A percentile compares a stretch with the other conserved stretches of the same genome.
Conservation (phyloP, 1,140 invertebrate genomes). For the Hylaeus volcanicus region DNA sequence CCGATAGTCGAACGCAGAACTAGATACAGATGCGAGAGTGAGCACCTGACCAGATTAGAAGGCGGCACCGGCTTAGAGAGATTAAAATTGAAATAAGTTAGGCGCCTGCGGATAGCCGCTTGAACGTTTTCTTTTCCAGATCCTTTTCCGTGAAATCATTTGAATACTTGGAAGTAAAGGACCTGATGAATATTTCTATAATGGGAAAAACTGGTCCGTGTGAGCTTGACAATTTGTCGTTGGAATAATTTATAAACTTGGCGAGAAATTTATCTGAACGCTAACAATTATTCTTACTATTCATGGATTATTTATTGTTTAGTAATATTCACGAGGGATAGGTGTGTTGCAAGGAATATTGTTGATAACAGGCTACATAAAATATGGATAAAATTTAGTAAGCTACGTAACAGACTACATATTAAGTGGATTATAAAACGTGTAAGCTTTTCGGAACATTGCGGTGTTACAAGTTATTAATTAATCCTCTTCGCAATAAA, state of each 20-base stretch:
- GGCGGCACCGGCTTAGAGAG: constrained; percentile 2
- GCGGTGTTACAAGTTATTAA: no score
- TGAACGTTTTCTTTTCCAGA: background rate
- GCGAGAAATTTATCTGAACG: no score
- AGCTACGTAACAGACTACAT: no score
- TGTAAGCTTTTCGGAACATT: no score
- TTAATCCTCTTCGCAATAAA: no score
- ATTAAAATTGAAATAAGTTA: constrained; percentile 37
- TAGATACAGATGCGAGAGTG: constrained; percentile 28
- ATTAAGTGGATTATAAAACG: no score
- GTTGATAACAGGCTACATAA: background rate
- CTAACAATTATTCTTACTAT: no score
- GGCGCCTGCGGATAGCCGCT: background rate
- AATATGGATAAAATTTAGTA: no score
- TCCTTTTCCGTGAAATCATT: background rate
- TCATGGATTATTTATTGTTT: no score
- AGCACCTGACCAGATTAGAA: constrained; percentile 33
- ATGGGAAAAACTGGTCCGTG: background rate
- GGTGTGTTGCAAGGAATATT: background rate
- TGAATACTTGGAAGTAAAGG: no score
- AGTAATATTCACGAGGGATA: no score
- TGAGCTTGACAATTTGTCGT: background rate
- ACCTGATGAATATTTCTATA: background rate
- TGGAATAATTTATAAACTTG: background rate
- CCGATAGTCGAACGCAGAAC: constrained; percentile 1